Percentiles rank a stretch among this genome's conserved stretches.
These are phyloP conservation scores for Urocolius indicus DNA, from an alignment of 2,113 vertebrate species.

Conservation along the genomic window DNA sequence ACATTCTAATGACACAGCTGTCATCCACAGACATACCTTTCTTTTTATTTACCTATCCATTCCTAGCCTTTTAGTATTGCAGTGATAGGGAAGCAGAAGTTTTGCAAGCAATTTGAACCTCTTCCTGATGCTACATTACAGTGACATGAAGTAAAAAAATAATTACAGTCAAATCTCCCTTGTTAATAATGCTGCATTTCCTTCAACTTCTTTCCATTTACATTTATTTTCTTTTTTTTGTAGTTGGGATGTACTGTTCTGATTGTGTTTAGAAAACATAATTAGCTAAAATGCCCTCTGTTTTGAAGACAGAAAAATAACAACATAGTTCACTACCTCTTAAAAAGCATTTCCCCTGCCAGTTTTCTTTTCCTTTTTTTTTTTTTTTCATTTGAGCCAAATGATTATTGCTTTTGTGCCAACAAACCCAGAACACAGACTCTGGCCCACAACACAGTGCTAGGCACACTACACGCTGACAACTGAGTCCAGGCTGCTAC, in stretches of 20 bases:
- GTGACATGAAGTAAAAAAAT: background rate
- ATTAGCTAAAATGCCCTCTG: conserved; percentile 21
- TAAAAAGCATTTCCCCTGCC: background rate
- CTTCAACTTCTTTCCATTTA: background rate
- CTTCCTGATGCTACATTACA: background rate
- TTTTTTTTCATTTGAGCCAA: conserved; percentile 26
- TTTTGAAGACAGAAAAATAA: conserved; percentile 28
- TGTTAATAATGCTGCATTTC: background rate
- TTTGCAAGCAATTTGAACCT: background rate
- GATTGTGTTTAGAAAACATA: background rate
- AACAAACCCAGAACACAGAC: conserved; percentile 8
- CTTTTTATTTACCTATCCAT: background rate
- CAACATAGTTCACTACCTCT: background rate
- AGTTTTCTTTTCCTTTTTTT: background rate
- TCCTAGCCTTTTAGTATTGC: background rate
- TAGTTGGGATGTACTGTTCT: background rate
- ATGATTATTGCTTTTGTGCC: background rate
- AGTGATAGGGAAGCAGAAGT: background rate
- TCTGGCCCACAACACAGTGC: background rate
- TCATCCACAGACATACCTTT: background rate
- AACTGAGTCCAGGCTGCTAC: background rate
- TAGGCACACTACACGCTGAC: background rate
- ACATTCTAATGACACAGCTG: background rate
- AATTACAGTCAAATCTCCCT: background rate
- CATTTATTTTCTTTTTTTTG: background rate